These are phyloP conservation scores for Autographa gamma DNA, from an alignment of 2,888 invertebrate species.

Conservation along the genomic window DNA sequence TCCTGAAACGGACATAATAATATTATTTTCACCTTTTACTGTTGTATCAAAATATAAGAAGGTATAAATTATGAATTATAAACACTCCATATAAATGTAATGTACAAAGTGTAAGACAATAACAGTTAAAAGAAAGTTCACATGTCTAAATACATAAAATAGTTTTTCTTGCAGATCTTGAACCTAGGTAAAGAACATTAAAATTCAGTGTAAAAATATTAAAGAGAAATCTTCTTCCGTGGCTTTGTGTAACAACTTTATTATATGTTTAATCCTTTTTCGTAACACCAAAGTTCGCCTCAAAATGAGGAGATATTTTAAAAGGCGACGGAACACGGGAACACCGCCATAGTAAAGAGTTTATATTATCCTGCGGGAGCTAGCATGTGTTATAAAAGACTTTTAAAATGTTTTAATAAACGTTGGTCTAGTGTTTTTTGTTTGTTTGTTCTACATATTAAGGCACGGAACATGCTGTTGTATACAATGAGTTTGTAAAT, in stretches of 20 bases:
- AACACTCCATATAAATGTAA: too few species aligned
- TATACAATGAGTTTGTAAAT: too few species aligned
- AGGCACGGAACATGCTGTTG: too few species aligned
- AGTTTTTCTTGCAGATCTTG: too few species aligned
- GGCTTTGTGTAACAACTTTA: constrained; percentile 1
- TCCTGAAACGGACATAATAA: too few species aligned
- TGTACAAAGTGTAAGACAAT: too few species aligned
- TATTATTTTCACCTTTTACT: too few species aligned
- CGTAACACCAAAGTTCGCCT: constrained; percentile 41
- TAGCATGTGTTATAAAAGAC: background rate
- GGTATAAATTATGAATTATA: too few species aligned
- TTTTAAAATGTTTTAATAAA: constrained; percentile 4
- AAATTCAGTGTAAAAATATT: constrained; percentile 9
- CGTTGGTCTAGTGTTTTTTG: background rate
- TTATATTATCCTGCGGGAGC: constrained; percentile 1
- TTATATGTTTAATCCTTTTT: constrained; percentile 19
- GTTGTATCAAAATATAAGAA: too few species aligned
- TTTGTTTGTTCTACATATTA: background rate
- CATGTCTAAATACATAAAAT: too few species aligned
- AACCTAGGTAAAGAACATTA: background rate
- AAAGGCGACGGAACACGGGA: constrained; percentile 65
- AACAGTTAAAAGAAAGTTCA: too few species aligned
- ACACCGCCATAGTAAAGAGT: constrained; percentile 55
- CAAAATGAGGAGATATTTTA: constrained; percentile 59
- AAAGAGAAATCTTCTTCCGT: constrained; percentile 30